Evolutionary conservation across 2,888 invertebrate species (phyloP), one percentile per base, ranked within the genome.

Genomic region (Caenorhabditis becei): DNA sequence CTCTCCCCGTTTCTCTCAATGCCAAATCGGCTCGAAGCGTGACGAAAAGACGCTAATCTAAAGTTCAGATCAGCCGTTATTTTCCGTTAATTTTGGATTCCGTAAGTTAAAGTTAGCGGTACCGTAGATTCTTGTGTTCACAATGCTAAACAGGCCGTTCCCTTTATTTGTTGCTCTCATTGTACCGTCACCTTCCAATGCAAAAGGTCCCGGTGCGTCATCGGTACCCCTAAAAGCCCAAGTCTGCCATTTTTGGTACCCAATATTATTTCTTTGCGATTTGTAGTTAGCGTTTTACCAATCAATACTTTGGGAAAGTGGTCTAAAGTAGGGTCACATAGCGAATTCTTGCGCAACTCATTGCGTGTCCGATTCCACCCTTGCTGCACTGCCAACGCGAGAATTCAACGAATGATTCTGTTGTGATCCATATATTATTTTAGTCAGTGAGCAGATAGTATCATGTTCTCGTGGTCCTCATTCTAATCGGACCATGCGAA

Each of bases 61-160:
- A 70, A 62, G 70, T 77, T 77, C 70, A 77, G 63, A 77, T 77
- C 77, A 69, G 47, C 74, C 66, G 65, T 74, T 74, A 72, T 72
- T 72, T 65, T 56, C 61, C 8, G 11, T n/a, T 23, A 59, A 41
- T 41, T 71, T 54, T n/a, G 2, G 14, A 7, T 44, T 47, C 51
- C 20, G 23, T 37, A 11, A 28, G n/a, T 66, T 54, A 26, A 18
- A 41, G 44, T 23, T 53, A 7, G 53, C 5, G 14, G 41, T 41
- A 10, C n/a, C n/a, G n/a, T n/a, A n/a, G n/a, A 10, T 32, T 32
- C 32, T 10, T 7, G 32, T 32, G 32, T 10, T 32, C 4, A 32
- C 32, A 32, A 32, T n/a, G n/a, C n/a, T n/a, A 32, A 1, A 20
- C 23, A 8, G 10, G 2, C 20, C 49, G 20, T 49, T 49, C 49